Evolutionary conservation across 2,888 invertebrate genomes (phyloP).

Genomic region (Hydroisotoma schaefferi): DNA sequence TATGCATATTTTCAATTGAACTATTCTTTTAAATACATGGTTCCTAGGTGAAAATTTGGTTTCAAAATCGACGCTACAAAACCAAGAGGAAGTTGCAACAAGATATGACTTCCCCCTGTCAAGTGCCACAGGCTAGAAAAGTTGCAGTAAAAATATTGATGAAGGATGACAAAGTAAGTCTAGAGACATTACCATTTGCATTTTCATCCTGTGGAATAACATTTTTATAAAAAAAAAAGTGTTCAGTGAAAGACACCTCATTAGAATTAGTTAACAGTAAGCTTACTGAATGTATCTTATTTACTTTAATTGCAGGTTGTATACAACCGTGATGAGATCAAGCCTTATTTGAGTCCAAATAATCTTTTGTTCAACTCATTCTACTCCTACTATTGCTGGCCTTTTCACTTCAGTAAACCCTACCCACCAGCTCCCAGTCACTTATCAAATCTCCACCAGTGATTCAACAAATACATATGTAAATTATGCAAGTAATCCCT

Average conservation of each 20-base stretch:
- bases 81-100: slow-evolving; percentile 87
- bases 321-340: slow-evolving; percentile 48
- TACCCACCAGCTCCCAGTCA: slow-evolving; percentile 5
- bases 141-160: slow-evolving; percentile 90
- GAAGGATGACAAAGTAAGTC: slow-evolving; percentile 67
- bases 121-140: slow-evolving; percentile 68
- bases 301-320: slow-evolving; percentile 39
- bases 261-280: no score
- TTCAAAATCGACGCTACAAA: slow-evolving; percentile 84
- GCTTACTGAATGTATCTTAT: no score
- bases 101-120: slow-evolving; percentile 47
- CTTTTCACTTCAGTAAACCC: slow-evolving; percentile 32
- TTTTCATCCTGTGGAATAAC: no score
- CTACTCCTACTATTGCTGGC: slow-evolving; percentile 49
- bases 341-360: slow-evolving; percentile 47
- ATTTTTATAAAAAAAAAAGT: no score
- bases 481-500: no score
- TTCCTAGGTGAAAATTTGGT: slow-evolving; percentile 67
- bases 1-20: no score
- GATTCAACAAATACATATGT: no score
- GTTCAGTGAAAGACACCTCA: no score
- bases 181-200: no score
- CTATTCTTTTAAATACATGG: no score
- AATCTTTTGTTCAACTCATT: slow-evolving; percentile 47
- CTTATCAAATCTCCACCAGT: neutral